Percentiles rank a stretch among this genome's conserved stretches.
phyloP scores from a whole-genome alignment of 2,797 vertebrate species.

The Alfaro cultratus region DNA sequence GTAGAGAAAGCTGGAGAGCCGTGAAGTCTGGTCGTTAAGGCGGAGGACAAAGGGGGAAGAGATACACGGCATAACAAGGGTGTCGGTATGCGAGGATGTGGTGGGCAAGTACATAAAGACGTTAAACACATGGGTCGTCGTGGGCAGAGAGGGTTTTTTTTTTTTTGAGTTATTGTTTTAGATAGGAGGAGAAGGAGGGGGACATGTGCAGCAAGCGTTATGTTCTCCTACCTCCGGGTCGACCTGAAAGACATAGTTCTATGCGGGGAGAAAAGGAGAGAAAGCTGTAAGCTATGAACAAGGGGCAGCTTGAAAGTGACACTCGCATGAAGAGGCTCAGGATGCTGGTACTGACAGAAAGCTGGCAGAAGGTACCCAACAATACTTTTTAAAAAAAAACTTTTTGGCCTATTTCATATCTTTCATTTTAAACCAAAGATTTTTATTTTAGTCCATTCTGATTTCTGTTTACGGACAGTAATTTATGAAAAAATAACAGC shows the following conservation, averaged over 20 bases:
- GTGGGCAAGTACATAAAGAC: slow-evolving; percentile 51
- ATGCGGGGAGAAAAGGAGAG: slow-evolving; percentile 73
- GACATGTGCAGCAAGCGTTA: slow-evolving; percentile 70
- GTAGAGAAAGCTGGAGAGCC: slow-evolving; percentile 54
- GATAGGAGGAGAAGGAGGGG: slow-evolving; percentile 29
- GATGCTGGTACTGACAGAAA: neutral
- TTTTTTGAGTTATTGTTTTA: slow-evolving; percentile 25
- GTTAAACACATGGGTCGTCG: slow-evolving; percentile 53
- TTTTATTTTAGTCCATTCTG: neutral
- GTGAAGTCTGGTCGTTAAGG: slow-evolving; percentile 48
- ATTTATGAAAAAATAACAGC: neutral
- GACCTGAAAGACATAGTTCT: slow-evolving; percentile 85
- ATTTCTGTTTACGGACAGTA: neutral
- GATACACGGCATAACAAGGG: slow-evolving; percentile 65
- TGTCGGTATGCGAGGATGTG: slow-evolving; percentile 64
- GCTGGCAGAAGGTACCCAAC: neutral
- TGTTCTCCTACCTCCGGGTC: slow-evolving; percentile 80
- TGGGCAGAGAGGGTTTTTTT: slow-evolving; percentile 40
- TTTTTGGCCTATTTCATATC: neutral
- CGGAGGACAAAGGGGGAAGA: slow-evolving; percentile 50
- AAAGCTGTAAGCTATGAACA: slow-evolving; percentile 65
- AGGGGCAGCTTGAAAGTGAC: slow-evolving; percentile 50
- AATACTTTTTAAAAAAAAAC: neutral
- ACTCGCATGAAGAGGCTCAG: slow-evolving; percentile 35
- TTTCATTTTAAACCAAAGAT: neutral